Evolutionary conservation across 2,888 invertebrate species (phyloP), one percentile per base, ranked within the genome.

Genomic region (Nemoura dubitans): DNA sequence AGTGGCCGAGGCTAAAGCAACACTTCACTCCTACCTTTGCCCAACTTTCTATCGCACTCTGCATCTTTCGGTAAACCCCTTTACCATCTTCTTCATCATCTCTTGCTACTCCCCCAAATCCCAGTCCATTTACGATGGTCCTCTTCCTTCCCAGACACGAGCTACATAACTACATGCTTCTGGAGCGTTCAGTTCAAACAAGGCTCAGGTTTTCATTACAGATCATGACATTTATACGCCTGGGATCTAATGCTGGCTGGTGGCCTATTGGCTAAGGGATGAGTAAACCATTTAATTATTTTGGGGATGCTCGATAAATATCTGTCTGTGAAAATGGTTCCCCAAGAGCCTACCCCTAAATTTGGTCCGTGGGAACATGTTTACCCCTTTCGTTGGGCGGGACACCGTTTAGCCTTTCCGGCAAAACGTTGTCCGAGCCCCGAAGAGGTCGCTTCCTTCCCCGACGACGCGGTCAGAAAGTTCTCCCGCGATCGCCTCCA

Each of bases 1-100:
- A 84, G 84, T 59, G 84, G 1, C 84, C 84, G 59, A n/a, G 29
- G 59, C 76, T 10, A 28, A 59, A 6, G 59, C 76, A 84, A 84
- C 84, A 76, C 84, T 84, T 84, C 84, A 59, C 84, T 28, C 84
- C 83, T 42, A n/a, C 83, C 83, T 59, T 59, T 59, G 59, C 59
- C 59, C 59, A 59, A 59, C 59, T 59, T 21, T 59, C 59, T 59
- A 59, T 59, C 59, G 59, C 21, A 59, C 16, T 21, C 59, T 59
- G 59, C 28, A 81, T 28, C 28, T 28, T 5, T 26, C 27, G 78
- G 78, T 27, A 27, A 28, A 14, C 78, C 78, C 78, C 78, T 78
- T 28, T 27, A 28, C 30, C 81, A 29, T 81, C 81, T 81, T 81
- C 81, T 30, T 81, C 81, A 81, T 81, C 30, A 81, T 81, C 81